Conservation (phyloP, 1,140 invertebrate genomes). For the Magallana angulata region DNA sequence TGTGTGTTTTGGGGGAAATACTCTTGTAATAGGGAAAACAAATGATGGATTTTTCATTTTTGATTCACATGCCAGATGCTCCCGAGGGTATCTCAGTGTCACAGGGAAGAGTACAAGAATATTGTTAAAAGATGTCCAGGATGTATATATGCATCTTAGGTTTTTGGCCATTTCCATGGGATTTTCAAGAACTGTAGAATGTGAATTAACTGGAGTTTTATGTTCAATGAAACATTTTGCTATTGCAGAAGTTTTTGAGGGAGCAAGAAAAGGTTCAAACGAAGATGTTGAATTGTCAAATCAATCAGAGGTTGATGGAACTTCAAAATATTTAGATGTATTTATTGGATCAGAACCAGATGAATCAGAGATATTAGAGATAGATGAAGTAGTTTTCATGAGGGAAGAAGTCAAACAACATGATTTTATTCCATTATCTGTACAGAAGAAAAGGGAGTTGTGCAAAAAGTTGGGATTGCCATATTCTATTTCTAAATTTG, state of each 20-base stretch:
- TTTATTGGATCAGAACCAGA: background rate
- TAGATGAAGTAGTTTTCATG: background rate
- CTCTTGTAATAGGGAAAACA: background rate
- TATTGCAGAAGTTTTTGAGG: background rate
- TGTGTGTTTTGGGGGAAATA: too few species aligned
- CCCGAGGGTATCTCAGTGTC: background rate
- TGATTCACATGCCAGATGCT: conserved; percentile 2
- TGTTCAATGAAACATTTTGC: background rate
- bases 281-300: too few species aligned
- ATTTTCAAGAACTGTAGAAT: too few species aligned
- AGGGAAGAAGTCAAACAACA: background rate
- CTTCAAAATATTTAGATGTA: background rate
- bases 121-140: too few species aligned
- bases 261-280: too few species aligned
- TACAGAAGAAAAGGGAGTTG: background rate
- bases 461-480: background rate
- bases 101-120: background rate
- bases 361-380: conserved; percentile 3
- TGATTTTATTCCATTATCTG: conserved; percentile 1
- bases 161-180: too few species aligned
- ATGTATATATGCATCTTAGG: too few species aligned
- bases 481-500: background rate
- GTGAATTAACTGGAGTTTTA: background rate
- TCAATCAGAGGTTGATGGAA: background rate
- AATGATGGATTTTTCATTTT: background rate